Conservation (phyloP, 1,140 invertebrate genomes). For the Drosophila pruinosa region DNA sequence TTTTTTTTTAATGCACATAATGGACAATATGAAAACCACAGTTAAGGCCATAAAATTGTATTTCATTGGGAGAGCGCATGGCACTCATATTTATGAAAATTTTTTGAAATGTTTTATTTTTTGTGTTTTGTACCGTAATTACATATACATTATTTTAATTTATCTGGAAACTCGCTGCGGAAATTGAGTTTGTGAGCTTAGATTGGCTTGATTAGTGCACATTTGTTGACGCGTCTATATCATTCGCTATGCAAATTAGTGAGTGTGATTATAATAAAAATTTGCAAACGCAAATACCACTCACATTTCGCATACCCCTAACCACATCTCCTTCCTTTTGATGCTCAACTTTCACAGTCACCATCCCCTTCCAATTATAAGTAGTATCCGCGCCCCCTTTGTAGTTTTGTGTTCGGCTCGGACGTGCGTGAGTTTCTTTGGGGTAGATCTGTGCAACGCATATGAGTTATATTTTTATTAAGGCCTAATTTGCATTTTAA, state of each 20-base stretch:
- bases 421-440: conserved; percentile 51
- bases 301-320: background rate
- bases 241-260: conserved; percentile 70
- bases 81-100: too few species aligned
- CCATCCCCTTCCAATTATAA: background rate
- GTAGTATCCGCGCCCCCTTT: background rate
- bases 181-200: conserved; percentile 56
- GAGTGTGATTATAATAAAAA: conserved; percentile 70
- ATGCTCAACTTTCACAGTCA: too few species aligned
- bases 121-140: too few species aligned
- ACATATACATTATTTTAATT: background rate
- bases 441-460: conserved; percentile 54
- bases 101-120: too few species aligned
- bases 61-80: too few species aligned
- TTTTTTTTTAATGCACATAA: too few species aligned
- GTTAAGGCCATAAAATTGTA: too few species aligned
- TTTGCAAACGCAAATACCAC: conserved; percentile 50
- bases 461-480: conserved; percentile 65
- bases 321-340: too few species aligned
- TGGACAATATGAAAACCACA: too few species aligned
- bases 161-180: conserved; percentile 4
- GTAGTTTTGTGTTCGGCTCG: conserved; percentile 42
- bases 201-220: conserved; percentile 66
- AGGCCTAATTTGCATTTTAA: conserved; percentile 65
- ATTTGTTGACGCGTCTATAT: conserved; percentile 42